Conservation (phyloP, 2,888 invertebrate species). For the Calliphora vomitoria region DNA sequence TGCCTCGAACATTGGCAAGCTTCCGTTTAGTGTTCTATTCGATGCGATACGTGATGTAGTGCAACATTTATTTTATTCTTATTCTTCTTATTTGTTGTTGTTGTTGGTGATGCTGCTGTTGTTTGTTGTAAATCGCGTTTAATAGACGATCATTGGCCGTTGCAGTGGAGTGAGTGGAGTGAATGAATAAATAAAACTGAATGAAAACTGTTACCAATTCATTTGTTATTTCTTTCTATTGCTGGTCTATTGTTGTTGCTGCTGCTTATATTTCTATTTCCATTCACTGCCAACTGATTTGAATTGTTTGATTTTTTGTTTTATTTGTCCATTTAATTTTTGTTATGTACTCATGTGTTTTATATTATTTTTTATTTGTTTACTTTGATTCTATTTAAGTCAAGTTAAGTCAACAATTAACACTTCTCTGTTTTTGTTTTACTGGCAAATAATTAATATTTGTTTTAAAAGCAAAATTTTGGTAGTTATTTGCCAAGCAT, state of each 20-base stretch:
- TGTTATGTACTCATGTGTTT: background rate
- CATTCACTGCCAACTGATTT: background rate
- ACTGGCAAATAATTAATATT: background rate
- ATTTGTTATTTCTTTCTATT: constrained; percentile 1
- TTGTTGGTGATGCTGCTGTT: background rate
- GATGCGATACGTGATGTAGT: constrained; percentile 71
- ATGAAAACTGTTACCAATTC: constrained; percentile 27
- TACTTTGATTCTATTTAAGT: constrained; percentile 13
- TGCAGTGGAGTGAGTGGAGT: background rate
- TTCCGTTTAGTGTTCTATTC: constrained; percentile 66
- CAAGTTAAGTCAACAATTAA: constrained; percentile 19
- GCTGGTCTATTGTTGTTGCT: background rate
- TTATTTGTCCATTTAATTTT: background rate
- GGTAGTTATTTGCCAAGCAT: constrained; percentile 1
- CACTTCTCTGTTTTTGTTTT: constrained; percentile 6
- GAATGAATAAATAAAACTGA: background rate
- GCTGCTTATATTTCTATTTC: background rate
- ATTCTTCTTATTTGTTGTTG: background rate
- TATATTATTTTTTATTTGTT: constrained; percentile 1
- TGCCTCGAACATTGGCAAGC: constrained; percentile 68
- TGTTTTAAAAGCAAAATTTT: background rate
- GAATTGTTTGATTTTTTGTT: background rate
- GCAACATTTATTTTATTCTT: constrained; percentile 46
- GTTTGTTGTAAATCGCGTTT: constrained; percentile 36
- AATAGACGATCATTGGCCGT: constrained; percentile 13